A percentile compares a stretch with the other conserved stretches of the same genome.
Evolutionary conservation across 2,888 invertebrate species (phyloP).

Genomic region (Isotomurus palustris): DNA sequence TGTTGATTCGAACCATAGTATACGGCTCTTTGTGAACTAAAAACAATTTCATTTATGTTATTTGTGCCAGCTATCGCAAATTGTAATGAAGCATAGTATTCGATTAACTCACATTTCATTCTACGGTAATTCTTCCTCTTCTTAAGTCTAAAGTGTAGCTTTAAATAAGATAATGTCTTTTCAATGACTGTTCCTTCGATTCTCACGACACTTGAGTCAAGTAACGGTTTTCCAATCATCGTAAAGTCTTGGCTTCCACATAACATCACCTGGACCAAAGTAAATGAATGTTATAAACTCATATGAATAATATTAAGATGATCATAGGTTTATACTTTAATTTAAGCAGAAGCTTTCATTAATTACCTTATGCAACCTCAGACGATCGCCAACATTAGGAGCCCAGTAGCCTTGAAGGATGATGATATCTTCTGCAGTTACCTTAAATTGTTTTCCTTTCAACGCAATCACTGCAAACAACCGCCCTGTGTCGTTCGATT

Average conservation of each 20-base stretch:
- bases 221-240: constrained; percentile 70
- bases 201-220: constrained; percentile 67
- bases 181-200: constrained; percentile 78
- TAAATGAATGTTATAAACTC: not conserved
- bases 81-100: not conserved
- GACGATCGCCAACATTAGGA: constrained; percentile 70
- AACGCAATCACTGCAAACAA: constrained; percentile 78
- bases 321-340: not conserved
- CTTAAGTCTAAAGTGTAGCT: constrained; percentile 59
- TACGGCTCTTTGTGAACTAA: constrained; percentile 48
- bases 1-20: constrained; percentile 50
- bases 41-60: constrained; percentile 46
- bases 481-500: constrained; percentile 57
- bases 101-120: constrained; percentile 60
- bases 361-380: constrained; percentile 70
- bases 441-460: constrained; percentile 76
- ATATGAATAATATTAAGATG: not conserved
- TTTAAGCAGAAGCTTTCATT: not conserved
- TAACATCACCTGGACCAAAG: constrained; percentile 57
- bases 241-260: constrained; percentile 76
- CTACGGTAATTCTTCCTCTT: constrained; percentile 60
- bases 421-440: constrained; percentile 79
- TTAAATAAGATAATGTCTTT: constrained; percentile 74
- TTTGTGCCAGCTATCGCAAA: too few relatives aligned
- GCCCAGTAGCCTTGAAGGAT: constrained; percentile 79